Conservation (phyloP, 1,140 invertebrate genomes). For the Drosophila ercepeae region DNA sequence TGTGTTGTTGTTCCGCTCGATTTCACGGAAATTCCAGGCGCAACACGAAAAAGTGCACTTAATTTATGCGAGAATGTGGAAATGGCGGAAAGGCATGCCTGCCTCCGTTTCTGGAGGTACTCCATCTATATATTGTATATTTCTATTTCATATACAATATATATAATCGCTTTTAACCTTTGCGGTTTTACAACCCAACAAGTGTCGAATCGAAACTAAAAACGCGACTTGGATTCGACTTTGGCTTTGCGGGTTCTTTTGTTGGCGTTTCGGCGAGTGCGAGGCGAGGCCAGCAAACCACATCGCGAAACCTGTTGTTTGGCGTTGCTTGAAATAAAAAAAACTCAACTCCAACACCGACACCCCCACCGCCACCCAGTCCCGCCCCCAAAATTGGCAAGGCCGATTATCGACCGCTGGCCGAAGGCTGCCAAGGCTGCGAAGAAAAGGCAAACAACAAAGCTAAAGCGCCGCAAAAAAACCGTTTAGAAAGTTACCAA, state of each 20-base stretch:
- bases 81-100: constrained; percentile 32
- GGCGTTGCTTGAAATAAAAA: too few species aligned
- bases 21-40: constrained; percentile 35
- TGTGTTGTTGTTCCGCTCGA: background rate
- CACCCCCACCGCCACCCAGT: constrained; percentile 7
- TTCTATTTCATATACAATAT: background rate
- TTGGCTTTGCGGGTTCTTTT: constrained; percentile 42
- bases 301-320: constrained; percentile 40
- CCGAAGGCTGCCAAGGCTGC: constrained; percentile 9
- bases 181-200: constrained; percentile 29
- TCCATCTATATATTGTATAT: background rate
- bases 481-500: constrained; percentile 37
- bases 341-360: constrained; percentile 11
- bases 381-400: constrained; percentile 28
- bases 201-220: constrained; percentile 2
- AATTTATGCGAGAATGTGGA: constrained; percentile 47
- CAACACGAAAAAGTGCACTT: constrained; percentile 26
- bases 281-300: constrained; percentile 48
- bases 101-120: constrained; percentile 7
- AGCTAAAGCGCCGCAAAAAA: background rate
- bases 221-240: background rate
- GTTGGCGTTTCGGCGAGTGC: constrained; percentile 24
- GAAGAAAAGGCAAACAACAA: constrained; percentile 9
- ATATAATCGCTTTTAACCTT: constrained; percentile 31
- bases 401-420: constrained; percentile 37